Evolutionary conservation across 2,888 invertebrate genomes (phyloP).

Genomic region (Alitta virens): DNA sequence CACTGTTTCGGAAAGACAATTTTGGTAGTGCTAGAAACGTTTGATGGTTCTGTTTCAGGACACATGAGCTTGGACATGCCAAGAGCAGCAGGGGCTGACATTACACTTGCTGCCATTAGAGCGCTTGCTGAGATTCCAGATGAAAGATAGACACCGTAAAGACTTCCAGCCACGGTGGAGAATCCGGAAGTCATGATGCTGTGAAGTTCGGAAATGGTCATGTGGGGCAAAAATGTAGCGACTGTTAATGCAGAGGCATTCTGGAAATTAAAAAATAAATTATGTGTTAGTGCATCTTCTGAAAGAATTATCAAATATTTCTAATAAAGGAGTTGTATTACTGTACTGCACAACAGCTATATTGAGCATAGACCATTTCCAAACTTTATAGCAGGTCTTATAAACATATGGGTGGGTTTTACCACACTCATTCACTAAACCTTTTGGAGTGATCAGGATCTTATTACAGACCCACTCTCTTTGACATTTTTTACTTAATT

Average conservation of each 20-base stretch:
- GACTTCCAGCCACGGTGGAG: constrained; percentile 28
- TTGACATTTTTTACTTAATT: too few relatives aligned
- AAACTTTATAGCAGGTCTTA: too few relatives aligned
- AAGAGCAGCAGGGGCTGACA: constrained; percentile 90
- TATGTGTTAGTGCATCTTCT: too few relatives aligned
- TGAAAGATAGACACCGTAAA: constrained; percentile 23
- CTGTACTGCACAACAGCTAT: too few relatives aligned
- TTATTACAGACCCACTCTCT: too few relatives aligned
- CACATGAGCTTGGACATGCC: constrained; percentile 83
- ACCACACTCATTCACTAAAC: too few relatives aligned
- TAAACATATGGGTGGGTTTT: too few relatives aligned
- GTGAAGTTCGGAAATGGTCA: constrained; percentile 29
- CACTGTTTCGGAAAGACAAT: constrained; percentile 9
- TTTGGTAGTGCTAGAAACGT: neutral
- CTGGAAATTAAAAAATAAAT: constrained; percentile 64
- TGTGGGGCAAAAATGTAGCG: constrained; percentile 71
- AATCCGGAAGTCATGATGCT: constrained; percentile 25
- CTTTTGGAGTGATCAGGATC: too few relatives aligned
- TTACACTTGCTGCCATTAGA: constrained; percentile 84
- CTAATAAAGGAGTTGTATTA: too few relatives aligned
- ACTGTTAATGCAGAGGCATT: constrained; percentile 84
- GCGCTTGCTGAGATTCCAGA: constrained; percentile 65
- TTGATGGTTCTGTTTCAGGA: constrained; percentile 76
- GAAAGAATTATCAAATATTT: too few relatives aligned
- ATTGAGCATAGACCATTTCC: too few relatives aligned